A percentile compares a stretch with the other conserved stretches of the same genome.
These are phyloP conservation scores for Lithobates pipiens DNA, from an alignment of 2,797 vertebrate genomes.

Conservation along the genomic window DNA sequence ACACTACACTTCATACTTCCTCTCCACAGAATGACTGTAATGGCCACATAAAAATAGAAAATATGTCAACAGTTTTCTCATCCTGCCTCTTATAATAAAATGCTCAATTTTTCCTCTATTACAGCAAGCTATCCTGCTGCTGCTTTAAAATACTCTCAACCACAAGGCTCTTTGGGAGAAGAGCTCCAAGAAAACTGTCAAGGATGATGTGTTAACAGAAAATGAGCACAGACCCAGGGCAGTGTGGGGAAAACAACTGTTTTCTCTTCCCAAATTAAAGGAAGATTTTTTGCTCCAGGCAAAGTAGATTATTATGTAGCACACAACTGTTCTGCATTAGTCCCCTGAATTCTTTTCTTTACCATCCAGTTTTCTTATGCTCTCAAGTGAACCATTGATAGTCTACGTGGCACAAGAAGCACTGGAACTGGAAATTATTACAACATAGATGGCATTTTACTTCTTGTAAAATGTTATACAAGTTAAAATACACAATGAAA, in stretches of 20 bases:
- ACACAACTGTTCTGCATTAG: conserved; percentile 73
- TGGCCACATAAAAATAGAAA: conserved; percentile 46
- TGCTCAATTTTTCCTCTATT: conserved; percentile 7
- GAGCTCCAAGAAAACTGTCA: conserved; percentile 71
- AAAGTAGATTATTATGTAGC: conserved; percentile 67
- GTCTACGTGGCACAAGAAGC: conserved; percentile 62
- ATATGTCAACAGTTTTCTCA: conserved; percentile 46
- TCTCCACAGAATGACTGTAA: conserved; percentile 57
- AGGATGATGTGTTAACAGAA: conserved; percentile 69
- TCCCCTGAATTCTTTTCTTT: conserved; percentile 72
- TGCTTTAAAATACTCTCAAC: conserved; percentile 61
- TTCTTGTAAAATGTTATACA: conserved; percentile 71
- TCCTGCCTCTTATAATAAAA: conserved; percentile 49
- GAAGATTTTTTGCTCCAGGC: conserved; percentile 73
- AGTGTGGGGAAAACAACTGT: conserved; percentile 64
- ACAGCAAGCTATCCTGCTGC: neutral
- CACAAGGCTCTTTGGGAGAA: conserved; percentile 56
- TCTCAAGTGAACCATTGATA: conserved; percentile 65
- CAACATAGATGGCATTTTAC: conserved; percentile 69
- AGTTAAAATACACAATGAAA: conserved; percentile 73
- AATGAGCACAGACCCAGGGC: conserved; percentile 65
- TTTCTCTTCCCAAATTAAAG: conserved; percentile 72
- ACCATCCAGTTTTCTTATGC: conserved; percentile 70
- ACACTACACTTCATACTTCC: conserved; percentile 66
- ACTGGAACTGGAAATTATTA: conserved; percentile 77